Conservation (phyloP, 2,888 invertebrate species). For the Chalcis sispes region DNA sequence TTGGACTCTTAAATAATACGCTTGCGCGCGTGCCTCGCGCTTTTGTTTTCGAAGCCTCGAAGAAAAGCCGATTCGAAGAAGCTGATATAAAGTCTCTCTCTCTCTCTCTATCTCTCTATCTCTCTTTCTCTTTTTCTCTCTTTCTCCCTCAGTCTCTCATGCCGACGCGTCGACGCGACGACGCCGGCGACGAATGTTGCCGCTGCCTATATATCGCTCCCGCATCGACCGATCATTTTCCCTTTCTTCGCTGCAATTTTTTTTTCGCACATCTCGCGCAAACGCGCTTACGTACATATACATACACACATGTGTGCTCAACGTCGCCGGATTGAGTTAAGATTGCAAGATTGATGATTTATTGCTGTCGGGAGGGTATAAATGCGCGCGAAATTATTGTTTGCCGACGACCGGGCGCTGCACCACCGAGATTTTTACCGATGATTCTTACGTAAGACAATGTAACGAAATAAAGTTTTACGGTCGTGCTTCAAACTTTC, state of each 20-base stretch:
- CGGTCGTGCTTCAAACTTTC: too few species aligned
- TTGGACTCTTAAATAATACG: conserved; percentile 52
- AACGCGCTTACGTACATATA: too few species aligned
- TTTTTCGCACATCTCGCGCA: not conserved
- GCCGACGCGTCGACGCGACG: too few species aligned
- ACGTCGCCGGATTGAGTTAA: conserved; percentile 49
- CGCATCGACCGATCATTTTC: not conserved
- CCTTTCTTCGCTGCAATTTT: not conserved
- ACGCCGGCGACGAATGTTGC: not conserved
- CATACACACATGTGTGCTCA: not conserved
- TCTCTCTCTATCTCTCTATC: not conserved
- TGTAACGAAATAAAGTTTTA: not conserved
- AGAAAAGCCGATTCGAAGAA: conserved; percentile 45
- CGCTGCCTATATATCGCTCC: not conserved
- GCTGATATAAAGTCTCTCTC: conserved; percentile 35
- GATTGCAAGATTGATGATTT: conserved; percentile 45
- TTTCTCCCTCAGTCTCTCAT: not conserved
- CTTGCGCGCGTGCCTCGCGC: conserved; percentile 16
- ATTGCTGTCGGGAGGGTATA: not conserved
- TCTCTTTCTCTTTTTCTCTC: not conserved
- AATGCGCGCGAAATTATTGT: conserved; percentile 25
- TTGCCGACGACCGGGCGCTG: conserved; percentile 5
- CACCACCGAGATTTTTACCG: not conserved
- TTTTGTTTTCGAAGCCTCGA: conserved; percentile 46
- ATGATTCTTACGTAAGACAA: conserved; percentile 6